Conservation (phyloP, 1,140 invertebrate genomes). For the Heliothis subflexa region DNA sequence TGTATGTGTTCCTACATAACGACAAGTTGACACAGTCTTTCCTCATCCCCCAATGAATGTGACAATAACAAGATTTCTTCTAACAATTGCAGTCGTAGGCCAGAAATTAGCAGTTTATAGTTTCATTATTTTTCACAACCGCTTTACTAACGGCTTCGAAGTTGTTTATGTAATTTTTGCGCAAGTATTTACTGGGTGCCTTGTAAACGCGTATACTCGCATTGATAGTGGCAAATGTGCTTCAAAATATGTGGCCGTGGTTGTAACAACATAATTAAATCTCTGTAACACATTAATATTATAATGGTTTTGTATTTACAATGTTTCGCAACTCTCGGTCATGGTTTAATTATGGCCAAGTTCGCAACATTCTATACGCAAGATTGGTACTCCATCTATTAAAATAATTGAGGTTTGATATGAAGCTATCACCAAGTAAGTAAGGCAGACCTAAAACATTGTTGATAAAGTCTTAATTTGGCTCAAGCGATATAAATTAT, state of each 20-base stretch:
- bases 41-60: no score
- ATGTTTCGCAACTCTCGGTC: constrained; percentile 48
- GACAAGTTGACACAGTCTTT: no score
- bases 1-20: no score
- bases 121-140: constrained; percentile 29
- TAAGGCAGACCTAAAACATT: background rate
- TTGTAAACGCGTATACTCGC: constrained; percentile 15
- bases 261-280: background rate
- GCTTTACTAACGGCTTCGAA: constrained; percentile 14
- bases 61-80: no score
- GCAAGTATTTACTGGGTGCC: constrained; percentile 17
- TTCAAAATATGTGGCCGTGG: background rate
- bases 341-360: constrained; percentile 63
- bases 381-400: background rate
- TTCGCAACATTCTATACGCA: constrained; percentile 44
- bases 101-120: constrained; percentile 11
- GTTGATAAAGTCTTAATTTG: background rate
- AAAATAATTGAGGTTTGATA: background rate
- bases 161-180: constrained; percentile 35
- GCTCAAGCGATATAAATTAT: no score
- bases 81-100: background rate
- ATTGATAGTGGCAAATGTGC: constrained; percentile 9
- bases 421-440: no score
- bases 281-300: background rate
- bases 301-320: background rate